Percentiles rank a stretch among this genome's conserved stretches.
Evolutionary conservation across 2,888 invertebrate species (phyloP).

Genomic region (Ligdia adustata): DNA sequence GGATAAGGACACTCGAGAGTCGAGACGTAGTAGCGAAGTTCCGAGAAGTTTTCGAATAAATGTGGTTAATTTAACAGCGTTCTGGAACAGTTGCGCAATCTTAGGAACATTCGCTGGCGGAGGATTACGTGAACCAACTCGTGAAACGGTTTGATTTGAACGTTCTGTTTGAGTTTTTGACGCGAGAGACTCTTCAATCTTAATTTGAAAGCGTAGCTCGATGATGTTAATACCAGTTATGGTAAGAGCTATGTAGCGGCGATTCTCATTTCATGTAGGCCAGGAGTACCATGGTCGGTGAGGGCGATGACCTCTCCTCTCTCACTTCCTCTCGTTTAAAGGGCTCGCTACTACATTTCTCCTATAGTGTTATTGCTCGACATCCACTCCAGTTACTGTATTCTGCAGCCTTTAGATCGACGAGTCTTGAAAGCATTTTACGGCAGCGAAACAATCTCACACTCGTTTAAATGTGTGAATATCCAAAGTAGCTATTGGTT

Average conservation of each 20-base stretch:
- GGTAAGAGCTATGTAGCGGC: conserved; percentile 36
- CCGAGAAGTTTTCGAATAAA: conserved; percentile 66
- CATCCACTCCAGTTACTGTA: conserved; percentile 46
- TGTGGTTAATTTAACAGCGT: conserved; percentile 70
- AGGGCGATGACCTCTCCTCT: conserved; percentile 67
- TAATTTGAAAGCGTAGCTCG: conserved; percentile 8
- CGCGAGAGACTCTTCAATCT: conserved; percentile 3
- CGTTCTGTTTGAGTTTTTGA: conserved; percentile 38
- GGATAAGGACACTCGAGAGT: conserved; percentile 57
- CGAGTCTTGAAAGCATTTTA: not conserved
- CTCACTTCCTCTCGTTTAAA: conserved; percentile 44
- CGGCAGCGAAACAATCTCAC: not conserved
- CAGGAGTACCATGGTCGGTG: conserved; percentile 74
- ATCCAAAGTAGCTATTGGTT: conserved; percentile 24
- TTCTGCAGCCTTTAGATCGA: conserved; percentile 7
- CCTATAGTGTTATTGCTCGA: conserved; percentile 56
- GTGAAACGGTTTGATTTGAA: conserved; percentile 1
- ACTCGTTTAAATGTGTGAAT: conserved; percentile 51
- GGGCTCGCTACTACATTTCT: conserved; percentile 72
- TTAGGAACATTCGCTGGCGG: conserved; percentile 51
- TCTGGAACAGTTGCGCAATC: conserved; percentile 60
- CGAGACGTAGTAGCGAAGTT: conserved; percentile 52
- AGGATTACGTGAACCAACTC: conserved; percentile 44
- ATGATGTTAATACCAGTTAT: conserved; percentile 47
- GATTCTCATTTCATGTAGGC: conserved; percentile 67